Evolutionary conservation across 2,888 invertebrate species (phyloP).

Genomic region (Allacma fusca): DNA sequence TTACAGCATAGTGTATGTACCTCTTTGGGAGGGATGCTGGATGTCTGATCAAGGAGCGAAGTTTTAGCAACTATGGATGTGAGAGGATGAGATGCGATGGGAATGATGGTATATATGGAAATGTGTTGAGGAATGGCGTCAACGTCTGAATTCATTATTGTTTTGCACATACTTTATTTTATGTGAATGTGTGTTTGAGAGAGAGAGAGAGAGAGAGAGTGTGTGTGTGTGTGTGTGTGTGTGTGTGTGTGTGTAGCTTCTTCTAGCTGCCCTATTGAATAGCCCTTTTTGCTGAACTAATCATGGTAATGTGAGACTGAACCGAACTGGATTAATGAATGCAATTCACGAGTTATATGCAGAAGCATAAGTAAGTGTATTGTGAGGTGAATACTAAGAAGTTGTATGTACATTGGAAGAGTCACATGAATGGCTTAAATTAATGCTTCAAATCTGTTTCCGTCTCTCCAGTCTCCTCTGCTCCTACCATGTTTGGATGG

Average conservation of each 20-base stretch:
- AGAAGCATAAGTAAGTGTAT: conserved; percentile 38
- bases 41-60: conserved; percentile 6
- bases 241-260: background rate
- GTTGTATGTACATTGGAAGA: background rate
- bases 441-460: conserved; percentile 44
- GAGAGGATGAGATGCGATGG: background rate
- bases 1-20: background rate
- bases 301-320: conserved; percentile 31
- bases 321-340: conserved; percentile 46
- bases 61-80: background rate
- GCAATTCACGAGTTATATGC: conserved; percentile 43
- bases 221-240: conserved; percentile 1
- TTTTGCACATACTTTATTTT: conserved; percentile 5
- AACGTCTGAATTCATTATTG: conserved; percentile 6
- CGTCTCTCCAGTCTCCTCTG: background rate
- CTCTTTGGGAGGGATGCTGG: background rate
- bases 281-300: conserved; percentile 35
- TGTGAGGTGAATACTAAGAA: conserved; percentile 46
- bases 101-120: background rate
- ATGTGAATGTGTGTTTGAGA: no score
- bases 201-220: no score
- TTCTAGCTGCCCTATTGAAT: background rate
- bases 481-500: no score
- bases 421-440: conserved; percentile 45
- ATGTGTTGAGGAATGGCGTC: conserved; percentile 13